A percentile compares a stretch with the other conserved stretches of the same genome.
Evolutionary conservation across 2,113 vertebrate species (phyloP).

Genomic region (Amblyopsis rosae): DNA sequence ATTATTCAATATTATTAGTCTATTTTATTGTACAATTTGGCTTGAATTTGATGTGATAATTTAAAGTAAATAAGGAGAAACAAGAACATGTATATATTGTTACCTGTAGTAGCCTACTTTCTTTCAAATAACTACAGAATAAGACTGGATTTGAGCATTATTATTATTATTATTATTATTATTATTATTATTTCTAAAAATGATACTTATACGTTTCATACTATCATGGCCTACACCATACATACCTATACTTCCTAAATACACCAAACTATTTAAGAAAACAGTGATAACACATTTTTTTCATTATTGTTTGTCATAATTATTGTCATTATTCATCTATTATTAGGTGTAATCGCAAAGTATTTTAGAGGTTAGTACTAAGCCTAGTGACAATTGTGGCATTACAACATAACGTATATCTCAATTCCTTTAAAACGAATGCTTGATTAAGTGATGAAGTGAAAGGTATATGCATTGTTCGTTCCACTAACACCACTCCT

Average conservation of each 20-base stretch:
- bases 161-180: neutral
- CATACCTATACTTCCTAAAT: too few species aligned
- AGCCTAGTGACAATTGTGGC: slow-evolving; percentile 47
- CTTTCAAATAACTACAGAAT: too few species aligned
- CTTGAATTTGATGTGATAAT: neutral
- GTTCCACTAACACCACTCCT: slow-evolving; percentile 25
- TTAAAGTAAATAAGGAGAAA: neutral
- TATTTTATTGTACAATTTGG: neutral
- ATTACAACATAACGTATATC: slow-evolving; percentile 38
- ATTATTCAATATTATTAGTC: too few species aligned
- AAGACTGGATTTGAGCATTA: neutral
- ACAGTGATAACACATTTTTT: too few species aligned
- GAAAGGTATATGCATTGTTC: slow-evolving; percentile 25
- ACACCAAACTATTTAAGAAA: too few species aligned
- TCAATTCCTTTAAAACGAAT: too few species aligned
- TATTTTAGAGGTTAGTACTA: slow-evolving; percentile 47
- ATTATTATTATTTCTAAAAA: neutral
- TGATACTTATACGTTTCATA: neutral
- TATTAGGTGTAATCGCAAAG: slow-evolving; percentile 47
- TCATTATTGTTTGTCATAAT: neutral
- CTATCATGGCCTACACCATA: too few species aligned
- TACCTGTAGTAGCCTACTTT: too few species aligned
- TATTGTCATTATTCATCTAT: slow-evolving; percentile 21
- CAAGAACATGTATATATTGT: too few species aligned
- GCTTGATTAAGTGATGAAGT: slow-evolving; percentile 46